Percentiles rank a stretch among this genome's conserved stretches.
Evolutionary conservation across 2,113 vertebrate species (phyloP).

Genomic region (Eublepharis macularius): DNA sequence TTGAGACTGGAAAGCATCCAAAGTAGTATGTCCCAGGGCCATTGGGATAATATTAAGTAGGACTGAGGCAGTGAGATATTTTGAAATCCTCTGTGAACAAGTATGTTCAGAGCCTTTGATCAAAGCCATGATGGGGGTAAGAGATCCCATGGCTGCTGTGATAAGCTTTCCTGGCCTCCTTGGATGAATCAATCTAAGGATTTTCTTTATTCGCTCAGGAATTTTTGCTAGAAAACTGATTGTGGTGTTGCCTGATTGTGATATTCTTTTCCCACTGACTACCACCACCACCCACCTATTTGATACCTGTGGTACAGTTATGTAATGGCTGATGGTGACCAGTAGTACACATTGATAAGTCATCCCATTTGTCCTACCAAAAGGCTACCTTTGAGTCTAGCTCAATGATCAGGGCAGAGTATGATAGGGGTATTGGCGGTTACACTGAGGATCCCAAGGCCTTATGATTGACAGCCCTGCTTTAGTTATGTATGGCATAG

Average conservation of each 20-base stretch:
- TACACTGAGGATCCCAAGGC: not conserved
- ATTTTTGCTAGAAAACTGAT: not conserved
- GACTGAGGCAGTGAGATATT: not conserved
- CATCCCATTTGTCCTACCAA: not conserved
- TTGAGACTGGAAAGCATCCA: not conserved
- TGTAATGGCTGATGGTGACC: not conserved
- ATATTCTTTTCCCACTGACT: not conserved
- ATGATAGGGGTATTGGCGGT: not conserved
- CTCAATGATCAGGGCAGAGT: not conserved
- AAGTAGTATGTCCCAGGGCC: not conserved
- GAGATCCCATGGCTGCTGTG: not conserved
- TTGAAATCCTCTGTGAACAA: not conserved
- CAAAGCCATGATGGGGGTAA: not conserved
- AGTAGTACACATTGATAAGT: not conserved
- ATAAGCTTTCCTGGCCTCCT: not conserved
- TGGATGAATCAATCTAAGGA: not conserved
- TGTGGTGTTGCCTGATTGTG: not conserved
- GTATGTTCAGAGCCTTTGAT: not conserved
- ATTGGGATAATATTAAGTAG: not conserved
- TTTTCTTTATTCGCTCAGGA: not conserved
- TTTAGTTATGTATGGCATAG: not conserved
- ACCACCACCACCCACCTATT: not conserved
- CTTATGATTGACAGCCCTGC: not conserved
- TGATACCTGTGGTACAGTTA: not conserved
- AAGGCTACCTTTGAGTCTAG: not conserved